Percentiles rank a stretch among this genome's conserved stretches.
Evolutionary conservation across 2,797 vertebrate genomes (phyloP).

Genomic region (Lithobates sylvaticus): DNA sequence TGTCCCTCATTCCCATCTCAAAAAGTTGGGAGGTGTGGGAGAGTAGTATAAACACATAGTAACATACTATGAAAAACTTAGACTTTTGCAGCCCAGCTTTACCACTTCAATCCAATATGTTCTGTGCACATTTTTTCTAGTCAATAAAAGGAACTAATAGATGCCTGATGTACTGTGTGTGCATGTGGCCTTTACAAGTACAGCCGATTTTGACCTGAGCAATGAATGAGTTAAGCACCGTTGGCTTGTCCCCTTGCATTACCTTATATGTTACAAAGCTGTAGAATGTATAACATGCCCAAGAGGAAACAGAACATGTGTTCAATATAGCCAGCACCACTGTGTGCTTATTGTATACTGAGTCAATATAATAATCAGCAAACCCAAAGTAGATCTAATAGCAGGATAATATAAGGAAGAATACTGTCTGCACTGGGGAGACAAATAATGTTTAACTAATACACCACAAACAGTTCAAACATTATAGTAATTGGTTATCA

Average conservation of each 20-base stretch:
- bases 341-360: no score
- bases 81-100: no score
- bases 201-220: not conserved
- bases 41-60: no score
- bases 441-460: not conserved
- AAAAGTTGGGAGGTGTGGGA: no score
- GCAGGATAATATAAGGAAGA: not conserved
- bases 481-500: not conserved
- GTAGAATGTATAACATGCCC: not conserved
- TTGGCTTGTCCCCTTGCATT: no score
- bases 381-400: not conserved
- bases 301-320: conserved; percentile 4
- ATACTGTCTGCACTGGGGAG: not conserved
- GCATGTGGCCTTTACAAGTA: no score
- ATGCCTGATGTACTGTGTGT: no score
- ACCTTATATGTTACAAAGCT: not conserved
- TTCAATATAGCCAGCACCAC: not conserved
- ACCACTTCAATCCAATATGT: no score
- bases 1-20: no score
- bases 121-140: no score
- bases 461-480: not conserved
- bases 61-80: no score
- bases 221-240: not conserved
- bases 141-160: no score
- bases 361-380: not conserved